Evolutionary conservation across 2,797 vertebrate species (phyloP).

Genomic region (Apodemus agrarius): DNA sequence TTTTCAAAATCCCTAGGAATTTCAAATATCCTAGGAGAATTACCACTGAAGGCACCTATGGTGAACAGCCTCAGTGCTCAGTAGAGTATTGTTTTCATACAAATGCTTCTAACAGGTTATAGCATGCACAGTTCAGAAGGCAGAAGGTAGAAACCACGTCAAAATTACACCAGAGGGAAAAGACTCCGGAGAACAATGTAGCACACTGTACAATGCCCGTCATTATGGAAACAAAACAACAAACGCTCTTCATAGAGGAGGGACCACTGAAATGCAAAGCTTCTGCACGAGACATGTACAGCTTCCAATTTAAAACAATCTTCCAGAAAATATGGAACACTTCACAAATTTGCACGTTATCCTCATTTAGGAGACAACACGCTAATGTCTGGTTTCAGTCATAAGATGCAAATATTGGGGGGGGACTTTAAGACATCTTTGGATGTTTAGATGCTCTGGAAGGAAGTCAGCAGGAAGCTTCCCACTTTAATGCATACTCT

Average conservation of each 20-base stretch:
- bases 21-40: slow-evolving; percentile 5
- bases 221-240: neutral
- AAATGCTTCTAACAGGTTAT: neutral
- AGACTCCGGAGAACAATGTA: neutral
- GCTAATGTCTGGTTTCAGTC: neutral
- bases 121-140: neutral
- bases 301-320: slow-evolving; percentile 15
- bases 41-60: neutral
- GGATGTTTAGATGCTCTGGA: neutral
- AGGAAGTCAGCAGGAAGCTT: neutral
- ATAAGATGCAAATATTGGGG: neutral
- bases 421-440: neutral
- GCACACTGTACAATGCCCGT: neutral
- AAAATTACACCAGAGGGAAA: neutral
- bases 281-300: neutral
- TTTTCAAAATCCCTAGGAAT: neutral
- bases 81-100: neutral
- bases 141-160: neutral
- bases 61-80: neutral
- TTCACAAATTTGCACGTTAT: neutral
- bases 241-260: neutral
- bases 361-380: neutral
- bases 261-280: neutral
- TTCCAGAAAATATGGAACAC: neutral
- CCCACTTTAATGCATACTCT: neutral